Evolutionary conservation across 2,888 invertebrate species (phyloP), one percentile per base, ranked within the genome.

Genomic region (Scaptomyza parva): DNA sequence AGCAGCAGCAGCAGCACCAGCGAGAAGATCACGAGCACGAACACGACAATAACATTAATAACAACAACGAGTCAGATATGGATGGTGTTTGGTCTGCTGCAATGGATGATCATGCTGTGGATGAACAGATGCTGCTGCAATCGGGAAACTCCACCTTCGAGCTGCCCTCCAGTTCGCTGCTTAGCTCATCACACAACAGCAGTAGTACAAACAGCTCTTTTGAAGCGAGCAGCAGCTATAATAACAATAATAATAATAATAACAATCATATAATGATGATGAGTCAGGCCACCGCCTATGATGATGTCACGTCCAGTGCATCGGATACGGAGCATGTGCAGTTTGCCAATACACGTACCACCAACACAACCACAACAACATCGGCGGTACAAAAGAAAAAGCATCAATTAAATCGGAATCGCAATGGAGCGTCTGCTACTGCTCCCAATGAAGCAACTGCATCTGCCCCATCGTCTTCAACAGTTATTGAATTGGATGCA

Each of bases 301-400:
- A 89, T 67, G 89, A 89, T 74, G 90, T 89, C 7, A 87, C 85
- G 1, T 87, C 90, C 11, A 86, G 90, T 53, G 88, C 89, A 12
- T 90, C 90, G 9, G 90, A 90, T 45, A 85, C 90, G 9, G 89
- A 89, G 66, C 90, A 89, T 64, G 89, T 76, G 7, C 89, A 88
- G 55, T 89, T 90, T 44, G 89, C 90, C 0, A 72, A 90, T 50
- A 90, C 89, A 4, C 76, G 90, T 7, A 89, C 89, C 26, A 89
- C 89, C 8, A 90, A 90, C 47, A 90, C 89, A 26, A 89, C 90
- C 0, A 90, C 90, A 26, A 89, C 90, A 1, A 89, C 89, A 8
- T 89, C 89, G 20, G 86, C 83, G 3, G 61, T 71, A 6, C 84
- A 83, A 45, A 86, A 83, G 37, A 72, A 85, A 33, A 88, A 86